Conservation (phyloP, 2,113 vertebrate genomes). For the Nycticorax nycticorax region DNA sequence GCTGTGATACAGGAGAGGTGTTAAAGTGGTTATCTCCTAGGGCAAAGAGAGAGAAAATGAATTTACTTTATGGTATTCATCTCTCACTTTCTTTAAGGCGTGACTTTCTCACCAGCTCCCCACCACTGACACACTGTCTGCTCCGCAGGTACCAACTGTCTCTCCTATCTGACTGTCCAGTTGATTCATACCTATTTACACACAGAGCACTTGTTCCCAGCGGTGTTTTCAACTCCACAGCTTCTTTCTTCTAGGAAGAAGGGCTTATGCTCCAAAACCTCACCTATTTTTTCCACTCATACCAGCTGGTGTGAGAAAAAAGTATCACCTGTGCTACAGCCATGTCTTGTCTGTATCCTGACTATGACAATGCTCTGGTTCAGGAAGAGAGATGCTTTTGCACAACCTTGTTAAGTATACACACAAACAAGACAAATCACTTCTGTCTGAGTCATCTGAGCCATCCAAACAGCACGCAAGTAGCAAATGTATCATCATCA, state of each 20-base stretch:
- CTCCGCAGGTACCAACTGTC: background rate
- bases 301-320: background rate
- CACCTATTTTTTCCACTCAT: background rate
- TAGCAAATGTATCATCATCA: background rate
- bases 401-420: background rate
- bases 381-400: background rate
- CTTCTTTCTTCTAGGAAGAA: background rate
- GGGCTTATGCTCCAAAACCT: background rate
- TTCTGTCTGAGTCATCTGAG: background rate
- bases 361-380: rapidly evolving
- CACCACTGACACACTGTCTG: background rate
- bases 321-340: background rate
- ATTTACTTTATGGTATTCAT: background rate
- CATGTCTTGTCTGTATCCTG: background rate
- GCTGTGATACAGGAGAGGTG: background rate
- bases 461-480: background rate
- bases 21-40: background rate
- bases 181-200: background rate
- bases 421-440: background rate
- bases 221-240: background rate
- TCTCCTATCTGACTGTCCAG: background rate
- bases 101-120: background rate
- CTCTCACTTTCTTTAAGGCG: background rate
- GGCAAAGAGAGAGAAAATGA: background rate
- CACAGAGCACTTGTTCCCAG: background rate